Conservation (phyloP, 2,888 invertebrate species). For the Pasiphila rectangulata region DNA sequence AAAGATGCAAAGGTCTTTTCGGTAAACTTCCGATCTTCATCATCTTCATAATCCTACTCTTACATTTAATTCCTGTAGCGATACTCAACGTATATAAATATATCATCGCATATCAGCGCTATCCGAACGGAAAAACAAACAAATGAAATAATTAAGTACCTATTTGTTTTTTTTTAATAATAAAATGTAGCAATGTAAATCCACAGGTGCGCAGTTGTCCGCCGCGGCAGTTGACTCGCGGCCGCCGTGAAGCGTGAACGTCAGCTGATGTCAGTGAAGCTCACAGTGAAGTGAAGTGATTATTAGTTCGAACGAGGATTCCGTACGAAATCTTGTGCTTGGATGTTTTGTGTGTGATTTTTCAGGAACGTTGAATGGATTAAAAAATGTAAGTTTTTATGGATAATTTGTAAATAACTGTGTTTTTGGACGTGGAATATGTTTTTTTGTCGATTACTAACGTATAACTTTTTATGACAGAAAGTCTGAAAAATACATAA, state of each 20-base stretch:
- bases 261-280: constrained; percentile 30
- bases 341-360: constrained; percentile 25
- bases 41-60: too few relatives aligned
- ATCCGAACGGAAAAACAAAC: too few relatives aligned
- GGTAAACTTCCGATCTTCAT: too few relatives aligned
- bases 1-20: too few relatives aligned
- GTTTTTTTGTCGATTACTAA: too few relatives aligned
- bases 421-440: too few relatives aligned
- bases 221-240: constrained; percentile 40
- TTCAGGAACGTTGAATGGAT: constrained; percentile 4
- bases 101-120: too few relatives aligned
- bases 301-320: constrained; percentile 23
- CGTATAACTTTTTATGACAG: too few relatives aligned
- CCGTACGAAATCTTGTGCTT: constrained; percentile 23
- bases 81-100: too few relatives aligned
- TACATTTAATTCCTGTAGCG: too few relatives aligned
- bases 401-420: not conserved
- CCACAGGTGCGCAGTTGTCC: constrained; percentile 45
- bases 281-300: constrained; percentile 41
- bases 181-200: constrained; percentile 12
- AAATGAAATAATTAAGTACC: too few relatives aligned
- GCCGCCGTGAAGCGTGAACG: constrained; percentile 35
- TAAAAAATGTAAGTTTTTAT: constrained; percentile 29
- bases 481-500: too few relatives aligned
- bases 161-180: not conserved